Evolutionary conservation across 2,113 vertebrate genomes (phyloP), one percentile per base, ranked within the genome.

Genomic region (Calidris pugnax): DNA sequence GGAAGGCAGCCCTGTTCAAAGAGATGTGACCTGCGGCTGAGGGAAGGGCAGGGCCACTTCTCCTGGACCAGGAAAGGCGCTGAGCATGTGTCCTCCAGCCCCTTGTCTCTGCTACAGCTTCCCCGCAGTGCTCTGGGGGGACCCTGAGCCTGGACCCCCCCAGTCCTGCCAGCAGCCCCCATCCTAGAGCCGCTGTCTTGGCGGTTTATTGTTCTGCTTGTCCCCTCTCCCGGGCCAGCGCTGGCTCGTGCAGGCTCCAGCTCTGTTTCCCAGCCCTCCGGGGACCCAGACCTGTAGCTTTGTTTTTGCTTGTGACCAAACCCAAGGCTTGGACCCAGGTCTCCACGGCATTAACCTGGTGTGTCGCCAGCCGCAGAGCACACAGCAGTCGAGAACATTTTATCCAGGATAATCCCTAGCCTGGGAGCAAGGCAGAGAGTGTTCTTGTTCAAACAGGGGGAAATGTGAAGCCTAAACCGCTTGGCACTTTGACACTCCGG

Each of bases 341-440:
- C 93, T 88, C 92, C 55, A 32, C 5, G 0, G 87, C 85, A 96
- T 96, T 97, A 97, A 94, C 95, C 91, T 56, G 73, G 71, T 84
- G 90, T 90, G 84, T 94, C 50, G 1, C 92, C 92, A 94, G 89
- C 88, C 9, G 0, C 72, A 74, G 95, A 93, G 93, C 93, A 94
- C 92, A 91, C 93, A 87, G 88, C 66, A 72, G 92, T 91, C 41
- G 6, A 91, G 95, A 97, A 93, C 95, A 95, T 91, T 95, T 96
- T 95, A 97, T 95, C 93, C 90, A 67, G 91, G 96, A 97, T 96
- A 97, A 96, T 97, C 93, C 77, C 59, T 63, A 94, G 94, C 84
- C 72, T 89, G 93, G 84, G 90, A 95, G 91, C 81, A 91, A 90
- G 79, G 92, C 83, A 90, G 67, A 94, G 87, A 35, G 87, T 83